phyloP scores from a whole-genome alignment of 2,113 vertebrate species.

The Laticauda colubrina region DNA sequence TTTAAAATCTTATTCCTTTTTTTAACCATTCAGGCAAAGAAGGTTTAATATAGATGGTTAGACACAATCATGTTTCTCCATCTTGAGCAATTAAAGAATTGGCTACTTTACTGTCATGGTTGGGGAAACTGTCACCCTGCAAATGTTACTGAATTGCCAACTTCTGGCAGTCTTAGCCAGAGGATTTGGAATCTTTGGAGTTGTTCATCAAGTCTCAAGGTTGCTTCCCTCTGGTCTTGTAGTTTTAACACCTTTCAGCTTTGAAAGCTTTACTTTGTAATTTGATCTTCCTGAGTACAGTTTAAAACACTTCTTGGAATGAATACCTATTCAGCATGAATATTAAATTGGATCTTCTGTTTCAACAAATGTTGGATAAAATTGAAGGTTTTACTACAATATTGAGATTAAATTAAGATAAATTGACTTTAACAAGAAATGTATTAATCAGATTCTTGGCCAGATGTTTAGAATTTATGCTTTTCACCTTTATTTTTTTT shows the following conservation, averaged over 20 bases:
- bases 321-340: slow-evolving; percentile 43
- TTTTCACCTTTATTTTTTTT: slow-evolving; percentile 12
- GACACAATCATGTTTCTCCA: slow-evolving; percentile 24
- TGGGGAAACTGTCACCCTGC: background rate
- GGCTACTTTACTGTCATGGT: slow-evolving; percentile 14
- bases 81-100: background rate
- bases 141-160: background rate
- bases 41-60: background rate
- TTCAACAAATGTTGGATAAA: slow-evolving; percentile 54
- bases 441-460: background rate
- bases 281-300: slow-evolving; percentile 55
- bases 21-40: background rate
- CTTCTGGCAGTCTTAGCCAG: background rate
- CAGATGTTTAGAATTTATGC: background rate
- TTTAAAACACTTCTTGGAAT: slow-evolving; percentile 49
- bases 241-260: slow-evolving; percentile 48
- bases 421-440: slow-evolving; percentile 47
- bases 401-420: slow-evolving; percentile 31
- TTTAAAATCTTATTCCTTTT: background rate
- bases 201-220: background rate
- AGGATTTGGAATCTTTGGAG: background rate
- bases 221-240: slow-evolving; percentile 14
- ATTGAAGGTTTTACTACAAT: slow-evolving; percentile 54
- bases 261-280: slow-evolving; percentile 55
- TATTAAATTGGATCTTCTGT: slow-evolving; percentile 57